A percentile compares a stretch with the other conserved stretches of the same genome.
These are phyloP conservation scores for Buphagus erythrorhynchus DNA, from an alignment of 2,797 vertebrate species.

Conservation along the genomic window DNA sequence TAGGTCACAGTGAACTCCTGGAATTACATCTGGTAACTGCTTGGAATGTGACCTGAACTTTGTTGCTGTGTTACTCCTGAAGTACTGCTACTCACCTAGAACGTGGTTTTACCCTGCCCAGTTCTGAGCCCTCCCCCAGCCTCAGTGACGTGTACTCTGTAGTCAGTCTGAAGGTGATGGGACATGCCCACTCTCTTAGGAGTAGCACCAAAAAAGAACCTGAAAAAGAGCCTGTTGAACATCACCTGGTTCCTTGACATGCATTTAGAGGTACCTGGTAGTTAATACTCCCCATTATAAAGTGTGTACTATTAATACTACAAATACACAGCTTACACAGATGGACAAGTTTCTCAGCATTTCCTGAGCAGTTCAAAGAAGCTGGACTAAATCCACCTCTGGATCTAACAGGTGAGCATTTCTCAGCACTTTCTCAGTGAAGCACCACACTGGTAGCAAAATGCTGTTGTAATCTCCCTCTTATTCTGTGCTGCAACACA, in stretches of 20 bases:
- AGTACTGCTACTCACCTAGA: neutral
- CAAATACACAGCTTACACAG: neutral
- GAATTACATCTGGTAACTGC: neutral
- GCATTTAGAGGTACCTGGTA: fast-evolving
- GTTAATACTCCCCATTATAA: neutral
- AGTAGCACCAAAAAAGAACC: neutral
- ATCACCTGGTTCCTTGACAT: neutral
- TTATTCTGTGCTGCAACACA: neutral
- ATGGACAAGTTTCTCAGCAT: neutral
- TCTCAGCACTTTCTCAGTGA: neutral
- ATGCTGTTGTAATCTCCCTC: neutral
- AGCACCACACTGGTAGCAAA: neutral
- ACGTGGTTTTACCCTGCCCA: fast-evolving
- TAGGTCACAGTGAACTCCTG: neutral
- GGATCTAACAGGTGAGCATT: neutral
- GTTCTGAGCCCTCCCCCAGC: neutral
- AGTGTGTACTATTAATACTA: neutral
- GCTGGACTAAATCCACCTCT: neutral
- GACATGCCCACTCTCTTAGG: fast-evolving
- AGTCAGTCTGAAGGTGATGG: neutral
- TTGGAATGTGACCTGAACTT: neutral
- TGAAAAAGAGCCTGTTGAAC: neutral
- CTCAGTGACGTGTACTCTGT: fast-evolving
- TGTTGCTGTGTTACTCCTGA: neutral
- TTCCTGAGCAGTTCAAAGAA: neutral